A percentile compares a stretch with the other conserved stretches of the same genome.
Evolutionary conservation across 2,888 invertebrate genomes (phyloP).

Genomic region (Helobdella robusta): DNA sequence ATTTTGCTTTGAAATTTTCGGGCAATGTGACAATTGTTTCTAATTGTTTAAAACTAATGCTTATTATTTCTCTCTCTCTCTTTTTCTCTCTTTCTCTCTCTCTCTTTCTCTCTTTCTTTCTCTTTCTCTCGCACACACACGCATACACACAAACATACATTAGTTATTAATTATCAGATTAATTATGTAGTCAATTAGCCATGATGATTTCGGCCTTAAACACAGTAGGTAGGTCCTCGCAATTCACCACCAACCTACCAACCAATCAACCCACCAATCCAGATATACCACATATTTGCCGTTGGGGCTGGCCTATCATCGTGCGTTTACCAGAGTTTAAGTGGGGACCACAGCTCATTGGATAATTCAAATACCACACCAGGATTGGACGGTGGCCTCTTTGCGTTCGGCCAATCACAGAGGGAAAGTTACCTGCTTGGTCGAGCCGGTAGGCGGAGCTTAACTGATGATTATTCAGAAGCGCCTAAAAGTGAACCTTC

Average conservation of each 20-base stretch:
- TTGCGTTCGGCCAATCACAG: slow-evolving; percentile 36
- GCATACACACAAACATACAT: too few relatives aligned
- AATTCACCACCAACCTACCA: background rate
- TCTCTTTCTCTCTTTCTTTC: too few relatives aligned
- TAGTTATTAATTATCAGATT: too few relatives aligned
- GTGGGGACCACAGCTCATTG: slow-evolving; percentile 54
- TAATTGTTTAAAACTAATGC: too few relatives aligned
- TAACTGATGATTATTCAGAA: slow-evolving; percentile 52
- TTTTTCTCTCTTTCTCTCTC: too few relatives aligned
- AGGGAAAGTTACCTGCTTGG: slow-evolving; percentile 58
- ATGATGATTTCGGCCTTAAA: background rate
- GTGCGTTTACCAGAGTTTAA: slow-evolving; percentile 94
- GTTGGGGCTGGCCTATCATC: slow-evolving; percentile 91
- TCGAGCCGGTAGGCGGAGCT: slow-evolving; percentile 56
- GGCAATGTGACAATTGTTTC: too few relatives aligned
- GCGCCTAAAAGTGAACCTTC: slow-evolving; percentile 42
- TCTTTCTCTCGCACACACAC: too few relatives aligned
- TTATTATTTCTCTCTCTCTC: too few relatives aligned
- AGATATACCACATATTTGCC: slow-evolving; percentile 50
- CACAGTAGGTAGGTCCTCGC: background rate
- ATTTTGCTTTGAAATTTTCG: too few relatives aligned
- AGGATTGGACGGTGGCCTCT: slow-evolving; percentile 47
- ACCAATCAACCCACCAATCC: background rate
- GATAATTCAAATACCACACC: slow-evolving; percentile 40
- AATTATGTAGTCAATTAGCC: too few relatives aligned